A percentile compares a stretch with the other conserved stretches of the same genome.
These are phyloP conservation scores for Gastrophysa polygoni DNA, from an alignment of 2,888 invertebrate genomes.

Conservation along the genomic window DNA sequence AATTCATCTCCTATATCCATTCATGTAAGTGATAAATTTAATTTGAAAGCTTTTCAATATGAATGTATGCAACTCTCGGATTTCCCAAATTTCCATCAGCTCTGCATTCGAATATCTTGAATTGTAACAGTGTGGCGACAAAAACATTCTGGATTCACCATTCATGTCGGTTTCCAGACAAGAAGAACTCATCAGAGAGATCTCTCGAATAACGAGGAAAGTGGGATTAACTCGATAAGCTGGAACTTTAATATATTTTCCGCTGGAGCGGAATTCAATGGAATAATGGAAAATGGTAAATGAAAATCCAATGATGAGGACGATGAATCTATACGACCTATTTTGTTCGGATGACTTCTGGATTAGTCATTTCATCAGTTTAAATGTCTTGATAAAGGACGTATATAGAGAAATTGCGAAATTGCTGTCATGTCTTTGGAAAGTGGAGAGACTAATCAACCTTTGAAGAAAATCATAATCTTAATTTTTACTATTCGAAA, in stretches of 20 bases:
- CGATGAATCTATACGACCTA: background rate
- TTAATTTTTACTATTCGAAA: too few species aligned
- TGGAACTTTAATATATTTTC: conserved; percentile 45
- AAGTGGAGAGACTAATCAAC: too few species aligned
- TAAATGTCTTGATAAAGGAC: too few species aligned
- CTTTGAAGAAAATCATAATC: too few species aligned
- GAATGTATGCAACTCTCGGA: too few species aligned
- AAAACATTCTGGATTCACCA: background rate
- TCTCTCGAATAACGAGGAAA: conserved; percentile 23
- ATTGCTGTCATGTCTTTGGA: too few species aligned
- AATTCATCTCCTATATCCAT: too few species aligned
- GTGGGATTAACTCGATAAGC: conserved; percentile 51
- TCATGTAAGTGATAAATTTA: too few species aligned
- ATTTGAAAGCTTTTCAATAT: too few species aligned
- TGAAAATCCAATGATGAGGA: background rate
- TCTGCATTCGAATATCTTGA: conserved; percentile 20
- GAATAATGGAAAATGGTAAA: conserved; percentile 44
- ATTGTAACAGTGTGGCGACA: background rate
- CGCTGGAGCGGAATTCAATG: conserved; percentile 38
- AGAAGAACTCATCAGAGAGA: conserved; percentile 40
- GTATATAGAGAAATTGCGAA: too few species aligned
- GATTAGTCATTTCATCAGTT: too few species aligned
- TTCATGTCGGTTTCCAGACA: background rate
- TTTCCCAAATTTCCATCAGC: conserved; percentile 23
- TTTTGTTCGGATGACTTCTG: too few species aligned